phyloP scores from a whole-genome alignment of 2,888 invertebrate genomes.

The Chloromyia formosa region DNA sequence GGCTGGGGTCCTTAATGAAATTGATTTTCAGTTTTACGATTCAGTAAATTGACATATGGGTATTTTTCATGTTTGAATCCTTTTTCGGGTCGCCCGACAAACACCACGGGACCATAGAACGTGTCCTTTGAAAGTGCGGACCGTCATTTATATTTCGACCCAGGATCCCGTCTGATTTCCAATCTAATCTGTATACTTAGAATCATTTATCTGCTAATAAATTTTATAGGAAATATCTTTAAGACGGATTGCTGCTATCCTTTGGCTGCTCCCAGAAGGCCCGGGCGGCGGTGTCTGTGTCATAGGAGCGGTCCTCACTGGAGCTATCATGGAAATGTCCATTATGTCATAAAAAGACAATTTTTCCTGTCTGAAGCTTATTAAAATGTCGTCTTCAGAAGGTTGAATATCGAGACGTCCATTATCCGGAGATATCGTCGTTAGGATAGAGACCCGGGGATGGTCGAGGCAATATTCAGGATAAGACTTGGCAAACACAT shows the following conservation, averaged over 20 bases:
- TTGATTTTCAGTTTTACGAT: slow-evolving; percentile 32
- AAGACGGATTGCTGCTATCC: not conserved
- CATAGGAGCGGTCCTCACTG: not conserved
- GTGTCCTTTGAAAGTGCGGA: not conserved
- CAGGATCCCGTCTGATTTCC: not conserved
- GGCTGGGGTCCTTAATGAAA: slow-evolving; percentile 12
- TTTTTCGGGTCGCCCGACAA: not conserved
- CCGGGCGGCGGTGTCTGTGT: not conserved
- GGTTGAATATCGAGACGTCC: too few relatives aligned
- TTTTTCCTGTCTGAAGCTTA: not conserved
- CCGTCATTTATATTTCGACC: not conserved
- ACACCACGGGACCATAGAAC: too few relatives aligned
- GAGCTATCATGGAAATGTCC: slow-evolving; percentile 25
- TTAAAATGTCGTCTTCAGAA: not conserved
- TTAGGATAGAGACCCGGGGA: too few relatives aligned
- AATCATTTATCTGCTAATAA: slow-evolving; percentile 18
- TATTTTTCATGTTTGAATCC: not conserved
- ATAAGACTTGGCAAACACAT: too few relatives aligned
- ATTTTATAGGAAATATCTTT: not conserved
- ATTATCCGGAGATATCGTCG: too few relatives aligned
- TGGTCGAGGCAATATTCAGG: too few relatives aligned
- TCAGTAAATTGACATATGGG: not conserved
- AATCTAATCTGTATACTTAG: slow-evolving; percentile 6
- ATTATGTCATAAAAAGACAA: slow-evolving; percentile 28
- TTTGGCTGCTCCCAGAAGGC: not conserved